Conservation (phyloP, 2,797 vertebrate genomes). For the Yasuhikotakia modesta region DNA sequence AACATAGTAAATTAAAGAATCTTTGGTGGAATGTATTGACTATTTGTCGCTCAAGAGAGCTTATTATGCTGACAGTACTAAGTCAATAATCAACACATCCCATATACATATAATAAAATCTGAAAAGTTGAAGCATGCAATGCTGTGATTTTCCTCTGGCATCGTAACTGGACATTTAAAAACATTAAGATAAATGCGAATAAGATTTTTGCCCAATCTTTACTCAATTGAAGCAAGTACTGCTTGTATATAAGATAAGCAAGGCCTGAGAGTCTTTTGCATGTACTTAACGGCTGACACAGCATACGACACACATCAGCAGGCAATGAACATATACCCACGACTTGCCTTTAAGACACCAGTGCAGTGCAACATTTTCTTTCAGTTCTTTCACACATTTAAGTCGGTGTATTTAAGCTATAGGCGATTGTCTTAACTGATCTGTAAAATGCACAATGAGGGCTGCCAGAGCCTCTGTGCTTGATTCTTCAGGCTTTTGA, state of each 20-base stretch:
- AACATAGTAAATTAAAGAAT: not conserved
- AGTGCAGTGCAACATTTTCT: slow-evolving; percentile 16
- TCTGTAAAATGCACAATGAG: slow-evolving; percentile 41
- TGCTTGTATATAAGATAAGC: slow-evolving; percentile 22
- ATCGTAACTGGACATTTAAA: not conserved
- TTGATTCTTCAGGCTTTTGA: slow-evolving; percentile 34
- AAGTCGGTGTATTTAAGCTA: slow-evolving; percentile 2
- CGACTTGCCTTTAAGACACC: slow-evolving; percentile 32
- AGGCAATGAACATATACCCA: slow-evolving; percentile 32
- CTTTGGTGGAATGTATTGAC: not conserved
- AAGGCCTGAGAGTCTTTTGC: slow-evolving; percentile 40
- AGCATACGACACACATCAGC: slow-evolving; percentile 32
- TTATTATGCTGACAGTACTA: not conserved
- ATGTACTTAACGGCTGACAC: slow-evolving; percentile 17
- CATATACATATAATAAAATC: not conserved
- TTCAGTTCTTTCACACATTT: slow-evolving; percentile 18
- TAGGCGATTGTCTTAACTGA: slow-evolving; percentile 50
- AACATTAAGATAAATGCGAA: slow-evolving; percentile 8
- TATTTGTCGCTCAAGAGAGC: not conserved
- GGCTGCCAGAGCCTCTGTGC: slow-evolving; percentile 41
- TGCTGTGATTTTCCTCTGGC: not conserved
- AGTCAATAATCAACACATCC: not conserved
- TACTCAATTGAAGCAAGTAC: slow-evolving; percentile 12
- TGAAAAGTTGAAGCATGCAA: slow-evolving; percentile 7
- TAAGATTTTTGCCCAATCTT: slow-evolving; percentile 5